Conservation (phyloP, 2,888 invertebrate genomes). For the Ashinkailepas kermadecensis region DNA sequence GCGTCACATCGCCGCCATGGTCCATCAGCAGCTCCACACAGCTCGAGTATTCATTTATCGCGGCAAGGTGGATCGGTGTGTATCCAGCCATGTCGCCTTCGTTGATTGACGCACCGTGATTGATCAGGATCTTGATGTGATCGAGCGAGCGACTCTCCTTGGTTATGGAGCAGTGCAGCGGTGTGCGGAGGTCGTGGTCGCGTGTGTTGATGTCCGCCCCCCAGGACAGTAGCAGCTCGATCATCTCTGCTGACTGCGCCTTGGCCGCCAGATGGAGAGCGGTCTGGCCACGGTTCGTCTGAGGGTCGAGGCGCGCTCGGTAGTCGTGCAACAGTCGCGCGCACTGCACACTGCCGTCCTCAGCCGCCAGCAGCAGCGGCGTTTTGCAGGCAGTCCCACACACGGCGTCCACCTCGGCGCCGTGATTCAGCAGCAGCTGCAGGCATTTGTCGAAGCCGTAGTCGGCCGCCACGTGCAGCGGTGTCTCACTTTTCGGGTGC, state of each 20-base stretch:
- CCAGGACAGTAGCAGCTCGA: constrained; percentile 57
- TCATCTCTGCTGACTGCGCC: constrained; percentile 68
- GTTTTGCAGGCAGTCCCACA: constrained; percentile 52
- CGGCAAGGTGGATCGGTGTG: constrained; percentile 73
- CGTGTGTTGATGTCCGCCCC: constrained; percentile 62
- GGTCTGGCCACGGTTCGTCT: constrained; percentile 65
- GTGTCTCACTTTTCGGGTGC: constrained; percentile 58
- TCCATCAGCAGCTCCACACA: constrained; percentile 64
- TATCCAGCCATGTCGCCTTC: constrained; percentile 76
- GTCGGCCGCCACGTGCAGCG: constrained; percentile 70
- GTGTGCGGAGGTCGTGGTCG: constrained; percentile 67
- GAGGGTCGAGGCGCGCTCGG: constrained; percentile 67
- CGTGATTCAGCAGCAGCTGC: constrained; percentile 62
- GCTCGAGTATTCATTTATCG: constrained; percentile 69
- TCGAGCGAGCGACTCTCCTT: constrained; percentile 64
- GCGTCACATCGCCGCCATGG: constrained; percentile 74
- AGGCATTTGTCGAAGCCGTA: constrained; percentile 62
- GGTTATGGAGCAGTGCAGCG: constrained; percentile 71
- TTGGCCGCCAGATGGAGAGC: constrained; percentile 75
- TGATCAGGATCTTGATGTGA: constrained; percentile 54
- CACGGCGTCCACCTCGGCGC: constrained; percentile 57
- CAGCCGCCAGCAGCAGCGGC: constrained; percentile 77
- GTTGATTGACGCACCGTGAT: constrained; percentile 66
- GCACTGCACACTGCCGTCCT: constrained; percentile 74
- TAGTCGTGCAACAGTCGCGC: constrained; percentile 61